phyloP scores from a whole-genome alignment of 2,797 vertebrate genomes.

The Gobio occitaniae region DNA sequence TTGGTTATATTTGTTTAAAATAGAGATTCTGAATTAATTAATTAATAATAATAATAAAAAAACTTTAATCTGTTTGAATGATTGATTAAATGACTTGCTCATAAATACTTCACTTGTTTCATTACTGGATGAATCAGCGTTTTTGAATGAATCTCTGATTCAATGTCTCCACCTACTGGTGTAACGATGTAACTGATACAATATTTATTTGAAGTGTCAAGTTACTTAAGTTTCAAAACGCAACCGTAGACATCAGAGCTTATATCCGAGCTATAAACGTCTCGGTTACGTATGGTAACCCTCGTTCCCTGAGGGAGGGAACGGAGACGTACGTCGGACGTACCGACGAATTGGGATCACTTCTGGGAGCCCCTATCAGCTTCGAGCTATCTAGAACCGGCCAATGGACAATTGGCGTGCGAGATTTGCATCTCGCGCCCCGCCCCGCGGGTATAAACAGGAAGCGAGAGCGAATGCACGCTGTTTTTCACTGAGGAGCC shows the following conservation, averaged over 20 bases:
- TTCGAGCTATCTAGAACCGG: no score
- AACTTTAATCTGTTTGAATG: no score
- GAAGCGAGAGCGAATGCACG: no score
- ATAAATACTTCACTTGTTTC: neutral
- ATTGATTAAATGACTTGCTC: neutral
- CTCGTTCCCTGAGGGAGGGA: no score
- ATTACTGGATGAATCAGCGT: neutral
- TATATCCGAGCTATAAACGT: neutral
- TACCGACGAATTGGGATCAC: no score
- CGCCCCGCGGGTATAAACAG: no score
- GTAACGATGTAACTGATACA: neutral
- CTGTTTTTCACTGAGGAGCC: no score
- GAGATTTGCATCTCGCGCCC: no score
- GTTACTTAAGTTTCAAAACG: neutral
- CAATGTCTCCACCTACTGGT: neutral
- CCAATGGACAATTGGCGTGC: no score
- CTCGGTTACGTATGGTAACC: no score
- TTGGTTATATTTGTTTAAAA: neutral
- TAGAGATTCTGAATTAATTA: neutral
- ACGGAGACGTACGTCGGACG: no score
- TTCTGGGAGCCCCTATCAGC: no score
- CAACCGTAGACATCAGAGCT: neutral
- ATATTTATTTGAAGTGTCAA: neutral
- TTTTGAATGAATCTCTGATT: neutral
- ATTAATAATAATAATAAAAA: neutral